phyloP scores from a whole-genome alignment of 2,113 vertebrate species.

The Rhea americana region DNA sequence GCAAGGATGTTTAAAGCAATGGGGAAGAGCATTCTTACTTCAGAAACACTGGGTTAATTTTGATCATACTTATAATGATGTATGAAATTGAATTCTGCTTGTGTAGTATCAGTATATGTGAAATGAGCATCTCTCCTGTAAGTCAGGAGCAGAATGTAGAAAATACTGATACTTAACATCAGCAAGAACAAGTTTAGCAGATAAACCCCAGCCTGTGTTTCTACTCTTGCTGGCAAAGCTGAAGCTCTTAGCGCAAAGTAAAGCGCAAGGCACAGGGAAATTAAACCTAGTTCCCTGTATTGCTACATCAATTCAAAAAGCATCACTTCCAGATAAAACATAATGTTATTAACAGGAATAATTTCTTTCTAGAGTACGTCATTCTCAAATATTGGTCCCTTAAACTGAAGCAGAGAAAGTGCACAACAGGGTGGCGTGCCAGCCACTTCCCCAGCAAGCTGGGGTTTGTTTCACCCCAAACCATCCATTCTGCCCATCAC shows the following conservation, averaged over 20 bases:
- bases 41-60: neutral
- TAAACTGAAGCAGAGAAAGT: neutral
- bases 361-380: neutral
- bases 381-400: neutral
- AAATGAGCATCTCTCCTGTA: neutral
- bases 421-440: neutral
- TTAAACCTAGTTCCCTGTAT: neutral
- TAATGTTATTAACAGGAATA: neutral
- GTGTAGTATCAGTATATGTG: too few species aligned
- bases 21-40: neutral
- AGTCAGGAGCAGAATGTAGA: neutral
- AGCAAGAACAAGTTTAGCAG: neutral
- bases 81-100: neutral
- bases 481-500: neutral
- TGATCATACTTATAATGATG: neutral
- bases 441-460: neutral
- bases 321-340: neutral
- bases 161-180: neutral
- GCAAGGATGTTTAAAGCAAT: neutral
- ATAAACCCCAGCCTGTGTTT: neutral
- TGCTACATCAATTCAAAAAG: neutral
- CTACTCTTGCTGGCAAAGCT: neutral
- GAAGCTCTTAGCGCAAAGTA: neutral
- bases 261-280: neutral
- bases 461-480: neutral